phyloP scores from a whole-genome alignment of 2,113 vertebrate species.

The Gadus chalcogrammus region DNA sequence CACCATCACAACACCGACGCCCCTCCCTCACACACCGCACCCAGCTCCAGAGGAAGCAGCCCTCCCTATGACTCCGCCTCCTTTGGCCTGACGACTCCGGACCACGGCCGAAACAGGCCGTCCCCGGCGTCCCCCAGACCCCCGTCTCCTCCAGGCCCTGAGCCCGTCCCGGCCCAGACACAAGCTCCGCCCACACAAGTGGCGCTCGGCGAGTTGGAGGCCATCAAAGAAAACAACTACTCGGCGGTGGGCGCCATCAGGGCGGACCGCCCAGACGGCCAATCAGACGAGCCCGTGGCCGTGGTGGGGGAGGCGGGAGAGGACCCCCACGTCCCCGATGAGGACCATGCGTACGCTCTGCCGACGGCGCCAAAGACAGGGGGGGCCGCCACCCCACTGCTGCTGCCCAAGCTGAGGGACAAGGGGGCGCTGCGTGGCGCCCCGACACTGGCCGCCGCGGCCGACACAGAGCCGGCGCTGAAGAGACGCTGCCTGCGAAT shows the following conservation, averaged over 20 bases:
- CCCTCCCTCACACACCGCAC: slow-evolving; percentile 39
- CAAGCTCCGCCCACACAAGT: slow-evolving; percentile 62
- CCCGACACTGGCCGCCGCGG: slow-evolving; percentile 70
- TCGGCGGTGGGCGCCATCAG: slow-evolving; percentile 67
- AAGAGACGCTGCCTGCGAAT: slow-evolving; percentile 97
- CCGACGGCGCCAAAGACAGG: slow-evolving; percentile 90
- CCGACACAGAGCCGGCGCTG: slow-evolving; percentile 89
- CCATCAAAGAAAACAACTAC: slow-evolving; percentile 93
- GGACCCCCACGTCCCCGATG: slow-evolving; percentile 86
- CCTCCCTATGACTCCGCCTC: slow-evolving; percentile 34
- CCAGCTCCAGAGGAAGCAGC: slow-evolving; percentile 45
- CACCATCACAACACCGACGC: slow-evolving; percentile 44
- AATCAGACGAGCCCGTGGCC: slow-evolving; percentile 75
- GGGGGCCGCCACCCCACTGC: slow-evolving; percentile 85
- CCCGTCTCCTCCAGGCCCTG: slow-evolving; percentile 66
- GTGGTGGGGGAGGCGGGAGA: slow-evolving; percentile 80
- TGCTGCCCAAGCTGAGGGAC: slow-evolving; percentile 91
- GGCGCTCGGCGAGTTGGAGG: slow-evolving; percentile 83
- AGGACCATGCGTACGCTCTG: slow-evolving; percentile 94
- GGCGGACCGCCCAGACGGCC: slow-evolving; percentile 46
- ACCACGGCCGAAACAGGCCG: slow-evolving; percentile 65
- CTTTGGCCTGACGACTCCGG: slow-evolving; percentile 42
- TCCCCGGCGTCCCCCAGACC: slow-evolving; percentile 51
- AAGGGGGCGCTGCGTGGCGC: slow-evolving; percentile 84
- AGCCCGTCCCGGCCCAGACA: slow-evolving; percentile 57